Evolutionary conservation across 1,140 invertebrate species (phyloP), one percentile per base, ranked within the genome.

Genomic region (Cydia strobilella): DNA sequence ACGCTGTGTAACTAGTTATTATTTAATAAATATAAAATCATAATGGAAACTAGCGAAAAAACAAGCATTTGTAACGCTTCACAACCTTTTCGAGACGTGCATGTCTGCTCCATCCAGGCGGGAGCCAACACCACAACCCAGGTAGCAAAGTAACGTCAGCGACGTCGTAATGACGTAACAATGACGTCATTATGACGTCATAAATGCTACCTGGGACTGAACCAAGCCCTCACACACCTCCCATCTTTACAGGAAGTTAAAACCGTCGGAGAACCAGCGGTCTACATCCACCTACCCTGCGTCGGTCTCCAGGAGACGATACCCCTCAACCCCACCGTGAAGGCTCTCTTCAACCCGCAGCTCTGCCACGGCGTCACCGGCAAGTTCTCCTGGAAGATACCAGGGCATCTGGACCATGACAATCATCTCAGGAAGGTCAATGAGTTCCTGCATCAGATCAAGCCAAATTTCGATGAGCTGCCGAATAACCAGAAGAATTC

Each of bases 401-500:
- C 88, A 0, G 77, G 86, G 20, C 81, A 79, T 31, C 15, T 91
- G 10, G 84, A 88, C 74, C 90, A 92, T 59, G 88, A 87, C 13
- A 79, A 75, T 6, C 88, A 91, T 74, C 71, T 91, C 10, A 72
- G 75, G 42, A 84, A 79, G 71, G 81, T 89, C 1, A 85, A 90
- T 1, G 81, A 82, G 27, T 86, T 87, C 75, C 79, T 90, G 0
- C 79, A 82, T 23, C 66, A 79, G 13, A 81, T 80, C 62, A 82
- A 83, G 25, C 81, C 83, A 1, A 79, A 86, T 25, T 88, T 90
- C 48, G 82, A 84, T 27, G 75, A 63, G 0, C 25, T 91, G 0
- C 79, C 77, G 15, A 84, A 76, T 31, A 85, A 86, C 39, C 87
- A 89, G 66, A 84, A 89, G 82, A 90, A 89, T 75, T 85, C 93